Conservation (phyloP, 2,797 vertebrate species). For the Dendrocincla tyrannina region DNA sequence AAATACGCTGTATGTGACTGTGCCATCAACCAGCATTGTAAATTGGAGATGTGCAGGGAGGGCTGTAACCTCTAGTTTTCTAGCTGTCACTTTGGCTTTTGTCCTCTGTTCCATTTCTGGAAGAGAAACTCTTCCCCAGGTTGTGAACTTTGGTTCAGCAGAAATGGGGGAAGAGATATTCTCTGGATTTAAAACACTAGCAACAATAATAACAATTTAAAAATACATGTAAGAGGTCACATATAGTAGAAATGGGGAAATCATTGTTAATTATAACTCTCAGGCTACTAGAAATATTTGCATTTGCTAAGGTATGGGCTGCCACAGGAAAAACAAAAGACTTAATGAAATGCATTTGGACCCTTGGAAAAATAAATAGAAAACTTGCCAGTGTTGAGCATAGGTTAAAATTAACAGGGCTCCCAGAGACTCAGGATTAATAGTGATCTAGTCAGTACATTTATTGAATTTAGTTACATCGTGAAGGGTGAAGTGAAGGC, state of each 20-base stretch:
- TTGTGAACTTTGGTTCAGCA: not conserved
- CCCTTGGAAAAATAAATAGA: not conserved
- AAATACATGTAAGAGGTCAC: not conserved
- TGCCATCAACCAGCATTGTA: not conserved
- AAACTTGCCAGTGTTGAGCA: not conserved
- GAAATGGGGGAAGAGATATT: not conserved
- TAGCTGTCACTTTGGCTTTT: not conserved
- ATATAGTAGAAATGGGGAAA: not conserved
- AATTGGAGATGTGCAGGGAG: not conserved
- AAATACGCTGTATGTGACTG: not conserved
- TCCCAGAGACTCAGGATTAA: not conserved
- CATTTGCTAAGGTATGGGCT: not conserved
- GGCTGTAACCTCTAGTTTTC: not conserved
- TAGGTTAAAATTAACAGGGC: not conserved
- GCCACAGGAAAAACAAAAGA: not conserved
- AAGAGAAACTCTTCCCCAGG: not conserved
- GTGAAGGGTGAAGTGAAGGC: not conserved
- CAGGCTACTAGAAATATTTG: not conserved
- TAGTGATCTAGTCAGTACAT: not conserved
- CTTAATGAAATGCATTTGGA: not conserved
- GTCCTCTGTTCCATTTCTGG: not conserved
- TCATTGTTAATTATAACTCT: fast-evolving
- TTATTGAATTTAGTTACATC: not conserved
- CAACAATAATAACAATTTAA: not conserved
- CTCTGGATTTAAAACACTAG: not conserved